Conservation (phyloP, 2,113 vertebrate genomes). For the Numida meleagris region DNA sequence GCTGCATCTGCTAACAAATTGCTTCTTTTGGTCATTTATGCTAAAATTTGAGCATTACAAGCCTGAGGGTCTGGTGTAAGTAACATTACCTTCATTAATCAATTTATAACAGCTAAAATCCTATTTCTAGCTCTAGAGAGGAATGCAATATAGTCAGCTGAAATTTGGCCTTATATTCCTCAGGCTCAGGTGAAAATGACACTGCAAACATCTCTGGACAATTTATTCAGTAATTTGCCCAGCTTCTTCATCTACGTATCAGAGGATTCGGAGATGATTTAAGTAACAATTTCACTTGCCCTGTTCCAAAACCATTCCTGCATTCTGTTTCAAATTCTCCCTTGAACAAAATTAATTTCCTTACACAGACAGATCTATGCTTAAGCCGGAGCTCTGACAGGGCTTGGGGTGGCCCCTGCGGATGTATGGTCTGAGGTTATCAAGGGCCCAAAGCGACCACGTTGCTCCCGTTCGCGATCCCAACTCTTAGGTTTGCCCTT, state of each 20-base stretch:
- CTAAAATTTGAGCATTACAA: slow-evolving; percentile 39
- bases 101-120: slow-evolving; percentile 36
- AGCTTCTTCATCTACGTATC: slow-evolving; percentile 26
- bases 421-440: fast-evolving
- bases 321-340: slow-evolving; percentile 6
- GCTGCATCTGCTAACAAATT: not conserved
- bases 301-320: slow-evolving; percentile 2
- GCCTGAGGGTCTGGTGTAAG: slow-evolving; percentile 44
- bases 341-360: slow-evolving; percentile 43
- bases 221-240: slow-evolving; percentile 26
- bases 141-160: slow-evolving; percentile 35
- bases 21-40: slow-evolving; percentile 7
- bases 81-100: slow-evolving; percentile 61
- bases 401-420: not conserved
- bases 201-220: slow-evolving; percentile 5
- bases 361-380: slow-evolving; percentile 27
- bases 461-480: not conserved
- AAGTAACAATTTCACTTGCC: slow-evolving; percentile 31
- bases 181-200: slow-evolving; percentile 30
- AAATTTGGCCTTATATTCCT: slow-evolving; percentile 31
- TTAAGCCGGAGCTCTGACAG: not conserved
- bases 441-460: not conserved
- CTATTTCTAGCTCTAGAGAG: slow-evolving; percentile 41
- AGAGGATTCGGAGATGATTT: slow-evolving; percentile 9
- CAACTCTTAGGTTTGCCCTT: not conserved